phyloP scores from a whole-genome alignment of 2,797 vertebrate genomes.

The Microctenopoma steveboyesi region DNA sequence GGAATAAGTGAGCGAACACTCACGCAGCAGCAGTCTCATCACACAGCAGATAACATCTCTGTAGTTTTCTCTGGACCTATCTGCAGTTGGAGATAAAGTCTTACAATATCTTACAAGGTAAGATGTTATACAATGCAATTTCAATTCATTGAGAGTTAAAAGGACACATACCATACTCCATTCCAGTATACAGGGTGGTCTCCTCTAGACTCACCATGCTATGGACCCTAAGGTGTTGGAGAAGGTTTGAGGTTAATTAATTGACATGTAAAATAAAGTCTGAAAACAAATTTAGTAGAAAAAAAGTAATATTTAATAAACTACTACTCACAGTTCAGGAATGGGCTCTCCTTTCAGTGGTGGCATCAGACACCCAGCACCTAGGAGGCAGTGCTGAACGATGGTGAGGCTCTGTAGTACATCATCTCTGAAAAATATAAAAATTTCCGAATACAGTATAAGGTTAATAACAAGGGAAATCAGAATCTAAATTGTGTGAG shows the following conservation, averaged over 20 bases:
- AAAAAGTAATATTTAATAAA: too few relatives aligned
- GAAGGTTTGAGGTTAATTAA: conserved; percentile 9
- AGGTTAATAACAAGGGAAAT: not conserved
- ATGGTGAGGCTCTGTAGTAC: conserved; percentile 94
- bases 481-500: not conserved
- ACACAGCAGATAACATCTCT: conserved; percentile 90
- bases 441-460: not conserved
- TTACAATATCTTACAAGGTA: conserved; percentile 14
- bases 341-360: conserved; percentile 91
- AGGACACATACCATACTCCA: conserved; percentile 86
- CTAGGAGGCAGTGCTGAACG: conserved; percentile 94
- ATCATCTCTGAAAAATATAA: conserved; percentile 88
- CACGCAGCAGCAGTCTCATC: conserved; percentile 93
- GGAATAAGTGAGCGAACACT: conserved; percentile 71
- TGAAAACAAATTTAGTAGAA: not conserved
- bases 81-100: conserved; percentile 72
- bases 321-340: conserved; percentile 84
- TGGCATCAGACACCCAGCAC: conserved; percentile 92
- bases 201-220: conserved; percentile 93
- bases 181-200: conserved; percentile 91
- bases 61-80: conserved; percentile 92
- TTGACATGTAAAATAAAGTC: not conserved
- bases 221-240: conserved; percentile 83
- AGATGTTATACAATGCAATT: not conserved
- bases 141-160: not conserved